Base-by-base conservation (phyloP, 2,888 invertebrate species). In the Fabriciana adippe region DNA sequence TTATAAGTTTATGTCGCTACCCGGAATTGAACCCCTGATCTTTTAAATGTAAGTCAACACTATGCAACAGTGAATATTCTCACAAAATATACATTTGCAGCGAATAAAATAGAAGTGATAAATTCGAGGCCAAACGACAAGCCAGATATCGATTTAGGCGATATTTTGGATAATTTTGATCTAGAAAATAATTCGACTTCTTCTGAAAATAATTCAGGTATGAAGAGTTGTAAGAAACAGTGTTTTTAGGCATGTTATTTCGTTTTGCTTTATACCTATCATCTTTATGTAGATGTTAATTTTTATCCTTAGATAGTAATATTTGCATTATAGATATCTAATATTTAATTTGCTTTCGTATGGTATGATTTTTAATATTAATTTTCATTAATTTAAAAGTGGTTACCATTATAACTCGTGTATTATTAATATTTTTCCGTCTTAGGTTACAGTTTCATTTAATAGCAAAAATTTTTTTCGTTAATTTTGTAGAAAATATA, bases 141-240 rank as follows among this genome's bases (percentile, higher is more conserved):
- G 70, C 88, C 86, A 73, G 93, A 93, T 67, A 94, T 94, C 76
- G 93, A 90, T 76, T 90, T 94, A 73, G 91, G 93, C 63, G 94
- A 92, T 74, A 94, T 94, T 64, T 78, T 94, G 70, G 94, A 94
- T 79, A 93, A 88, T 1, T 87, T 94, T 8, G 87, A 93, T 64
- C 84, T 81, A 48, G 89, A 93, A 1, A 89, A 85, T 66, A 84
- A 82, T 67, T 77, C 75, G 0, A 73, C 76, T 0, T 75, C 78
- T 1, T 79, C 87, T 2, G 90, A 90, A 61, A 88, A 84, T 76
- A 86, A 81, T 64, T 86, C 90, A 75, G 89, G 91, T 91, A 74
- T 51, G 48, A 60, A 3, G 16, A 14, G 21, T 48, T 8, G 3
- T 41, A 41, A 11, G 35, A 11, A 41, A 26, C 4, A 11, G 35